Conservation (phyloP, 2,888 invertebrate species). For the Rosalia funebris region DNA sequence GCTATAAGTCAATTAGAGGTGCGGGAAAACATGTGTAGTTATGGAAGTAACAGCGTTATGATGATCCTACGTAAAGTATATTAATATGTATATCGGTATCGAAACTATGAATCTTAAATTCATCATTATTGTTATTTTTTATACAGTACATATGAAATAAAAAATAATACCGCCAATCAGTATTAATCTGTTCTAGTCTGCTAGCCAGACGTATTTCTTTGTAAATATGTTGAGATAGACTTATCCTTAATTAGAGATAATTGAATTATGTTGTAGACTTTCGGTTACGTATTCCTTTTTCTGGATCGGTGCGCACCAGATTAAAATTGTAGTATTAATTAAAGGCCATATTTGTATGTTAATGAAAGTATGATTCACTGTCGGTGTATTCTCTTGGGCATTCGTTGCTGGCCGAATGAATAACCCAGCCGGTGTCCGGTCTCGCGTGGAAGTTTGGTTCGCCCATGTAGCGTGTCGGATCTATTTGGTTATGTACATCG, state of each 20-base stretch:
- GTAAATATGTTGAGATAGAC: background rate
- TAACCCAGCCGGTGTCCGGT: constrained; percentile 13
- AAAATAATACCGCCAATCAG: no score
- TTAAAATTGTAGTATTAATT: constrained; percentile 16
- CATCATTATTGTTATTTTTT: no score
- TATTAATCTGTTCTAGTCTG: background rate
- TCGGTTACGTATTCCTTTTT: background rate
- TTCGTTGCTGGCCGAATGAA: constrained; percentile 20
- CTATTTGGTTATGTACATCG: constrained; percentile 16
- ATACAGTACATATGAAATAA: no score
- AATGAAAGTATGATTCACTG: constrained; percentile 27
- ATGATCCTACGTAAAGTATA: no score
- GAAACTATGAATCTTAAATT: no score
- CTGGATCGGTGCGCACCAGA: background rate
- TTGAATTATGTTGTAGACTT: background rate
- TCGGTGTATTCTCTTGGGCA: constrained; percentile 22
- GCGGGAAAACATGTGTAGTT: no score
- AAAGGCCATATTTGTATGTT: constrained; percentile 17
- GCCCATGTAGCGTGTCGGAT: constrained; percentile 18
- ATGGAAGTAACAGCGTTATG: no score
- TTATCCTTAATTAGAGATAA: background rate
- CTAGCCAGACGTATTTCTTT: background rate
- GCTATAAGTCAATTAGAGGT: no score
- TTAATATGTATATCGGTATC: no score
- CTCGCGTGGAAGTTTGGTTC: constrained; percentile 21